Evolutionary conservation across 2,888 invertebrate species (phyloP), one percentile per base, ranked within the genome.

Genomic region (Unio pictorum): DNA sequence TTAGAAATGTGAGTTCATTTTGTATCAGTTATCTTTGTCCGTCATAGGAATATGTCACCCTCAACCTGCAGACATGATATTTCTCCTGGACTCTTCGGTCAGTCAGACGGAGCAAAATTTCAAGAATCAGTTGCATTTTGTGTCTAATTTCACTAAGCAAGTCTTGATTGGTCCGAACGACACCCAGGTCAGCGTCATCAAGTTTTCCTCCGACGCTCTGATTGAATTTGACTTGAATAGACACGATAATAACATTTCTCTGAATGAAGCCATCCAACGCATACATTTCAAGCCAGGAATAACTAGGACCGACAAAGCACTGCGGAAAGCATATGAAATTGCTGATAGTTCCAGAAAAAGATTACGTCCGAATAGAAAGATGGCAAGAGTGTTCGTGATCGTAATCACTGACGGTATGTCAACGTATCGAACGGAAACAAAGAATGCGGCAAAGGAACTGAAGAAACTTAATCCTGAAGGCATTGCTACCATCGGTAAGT

Each of bases 371-470:
- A 72, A 59, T 26, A 61, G 61, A 55, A 72, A 61, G 57, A 20
- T 11, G 28, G 71, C 65, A 18, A 60, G 56, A 18, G 30, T 54
- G 26, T 68, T 67, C 54, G 71, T 68, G 4, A 61, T 68, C 8
- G 26, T 72, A 15, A 7, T 72, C 4, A 72, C 71, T 20, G 71
- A 72, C 57, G 71, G 71, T 20, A 61, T 72, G 68, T 72, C 71
- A 15, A 68, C 34, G 6, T 34, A 72, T 56, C 68, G 62, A 45
- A 17, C 54, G 30, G 55, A 60, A 20, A 72, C 71, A 6, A 66
- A 66, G 61, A 15, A 61, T 5, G 66, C 61, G 7, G 71, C 71
- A 3, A 28, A 6, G 0, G 15, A 68, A 3, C 6, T 72, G 7
- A 61, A 65, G 56, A 23, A 30, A 20, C 6, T 61, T 15, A 28